Evolutionary conservation across 2,888 invertebrate genomes (phyloP), one percentile per base, ranked within the genome.

Genomic region (Apotomis turbidana): DNA sequence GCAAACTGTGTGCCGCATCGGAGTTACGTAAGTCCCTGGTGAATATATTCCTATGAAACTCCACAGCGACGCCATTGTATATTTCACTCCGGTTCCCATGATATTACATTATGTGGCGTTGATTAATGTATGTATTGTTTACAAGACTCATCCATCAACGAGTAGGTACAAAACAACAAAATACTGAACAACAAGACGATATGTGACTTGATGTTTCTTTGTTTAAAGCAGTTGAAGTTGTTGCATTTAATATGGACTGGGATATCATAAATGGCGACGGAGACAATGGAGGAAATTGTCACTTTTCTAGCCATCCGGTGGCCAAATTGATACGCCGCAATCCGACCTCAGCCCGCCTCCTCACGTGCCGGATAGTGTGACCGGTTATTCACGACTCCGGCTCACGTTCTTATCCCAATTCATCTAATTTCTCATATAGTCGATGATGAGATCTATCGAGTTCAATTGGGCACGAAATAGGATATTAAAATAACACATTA

Each of bases 261-360:
- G 61, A 54, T 57, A 71, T 68, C 68, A 68, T 68, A 72, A 68
- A 58, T 46, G 68, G 63, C 57, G 59, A 15, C 52, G 52, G 70
- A 71, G 61, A 67, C 71, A 71, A 64, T 76, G 80, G 76, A 88
- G 89, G 89, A 89, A 88, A 86, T 86, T 80, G 86, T 84, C 85
- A 87, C 86, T 87, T 88, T 85, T 83, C 79, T 81, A 82, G 77
- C 76, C 85, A 85, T 87, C 87, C 86, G 85, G 85, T 76, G 75
- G 74, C 80, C 83, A 86, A 88, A 87, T 88, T 87, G 87, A 85
- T 81, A 84, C 80, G 74, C 78, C 62, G 63, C 68, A 72, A 71
- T 58, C 76, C 77, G 79, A 79, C 80, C 80, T 77, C 79, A 78
- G 75, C 75, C 78, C 80, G 79, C 79, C 80, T 83, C 76, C 73